Base-by-base conservation (phyloP, 2,888 invertebrate genomes). In the Teinopalpus imperialis region DNA sequence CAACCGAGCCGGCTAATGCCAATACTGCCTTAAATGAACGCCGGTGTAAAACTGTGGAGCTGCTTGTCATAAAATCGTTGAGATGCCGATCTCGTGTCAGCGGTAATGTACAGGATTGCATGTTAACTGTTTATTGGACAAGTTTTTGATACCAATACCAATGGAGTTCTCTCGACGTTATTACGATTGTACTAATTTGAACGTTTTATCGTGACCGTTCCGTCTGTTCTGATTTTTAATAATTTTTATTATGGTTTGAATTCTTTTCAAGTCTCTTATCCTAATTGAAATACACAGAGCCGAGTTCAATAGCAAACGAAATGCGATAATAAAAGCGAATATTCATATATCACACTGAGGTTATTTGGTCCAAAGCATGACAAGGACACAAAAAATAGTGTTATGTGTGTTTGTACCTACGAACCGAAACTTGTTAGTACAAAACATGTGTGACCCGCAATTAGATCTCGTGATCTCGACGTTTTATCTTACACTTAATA, bases 1-100 rank as follows among this genome's bases (percentile, higher is more conserved):
- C 7, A 20, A 27, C 21, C 21, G 9, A 27, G 20, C 5, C 32
- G 3, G 20, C 13, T 44, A 12, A 44, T 31, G 18, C 14, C 13
- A 16, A 32, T 43, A 40, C 9, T 6, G 21, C 43, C 43, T 34
- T 34, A 35, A n/a, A n/a, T 6, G 26, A 34, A 12, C 26, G 7
- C 10, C 24, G 12, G 12, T 16, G 14, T 13, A 8, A 34, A 12
- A 14, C 24, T 12, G 18, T 20, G 27, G 12, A 12, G 24, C 13
- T 9, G 27, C 9, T 9, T 16, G 31, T 24, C 10, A 29, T 27
- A 35, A 37, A 37, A 10, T 20, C 35, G 20, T 36, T 21, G 21
- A 16, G 12, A 34, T 30, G 29, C 35, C 26, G 24, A 8, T 8
- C 4, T 27, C 13, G 8, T 20, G 21, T 34, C 18, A 1, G 3